A percentile compares a stretch with the other conserved stretches of the same genome.
phyloP scores from a whole-genome alignment of 2,113 vertebrate species.

The Nothoprocta pentlandii region DNA sequence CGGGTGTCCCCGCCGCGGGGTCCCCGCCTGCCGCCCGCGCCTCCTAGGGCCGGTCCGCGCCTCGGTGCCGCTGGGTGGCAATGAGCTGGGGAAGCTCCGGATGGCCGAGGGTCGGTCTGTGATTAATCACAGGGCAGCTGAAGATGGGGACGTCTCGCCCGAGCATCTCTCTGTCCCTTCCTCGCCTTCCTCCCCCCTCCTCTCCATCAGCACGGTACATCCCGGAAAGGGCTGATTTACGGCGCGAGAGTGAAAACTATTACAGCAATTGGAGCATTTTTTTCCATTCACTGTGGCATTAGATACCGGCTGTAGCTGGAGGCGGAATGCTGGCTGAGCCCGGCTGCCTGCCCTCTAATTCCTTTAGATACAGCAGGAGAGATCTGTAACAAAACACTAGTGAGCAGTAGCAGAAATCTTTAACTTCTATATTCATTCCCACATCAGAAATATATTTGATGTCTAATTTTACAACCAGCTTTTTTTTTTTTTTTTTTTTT shows the following conservation, averaged over 20 bases:
- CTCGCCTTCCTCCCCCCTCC: not conserved
- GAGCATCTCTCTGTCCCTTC: not conserved
- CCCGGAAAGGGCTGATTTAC: slow-evolving; percentile 19
- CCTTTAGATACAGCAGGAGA: not conserved
- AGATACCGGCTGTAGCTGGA: not conserved
- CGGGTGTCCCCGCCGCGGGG: not conserved
- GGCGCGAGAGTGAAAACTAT: not conserved
- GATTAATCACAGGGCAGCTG: slow-evolving; percentile 19
- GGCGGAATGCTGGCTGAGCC: not conserved
- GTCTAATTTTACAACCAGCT: slow-evolving; percentile 43
- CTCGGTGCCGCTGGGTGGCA: not conserved
- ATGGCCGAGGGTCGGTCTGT: not conserved
- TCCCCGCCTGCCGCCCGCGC: not conserved
- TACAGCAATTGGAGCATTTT: not conserved
- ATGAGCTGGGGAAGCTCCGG: slow-evolving; percentile 4
- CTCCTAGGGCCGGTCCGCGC: not conserved
- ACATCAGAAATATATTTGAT: slow-evolving; percentile 33
- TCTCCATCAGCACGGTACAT: slow-evolving; percentile 16
- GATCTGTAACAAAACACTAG: not conserved
- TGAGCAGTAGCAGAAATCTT: not conserved
- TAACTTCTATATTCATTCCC: not conserved
- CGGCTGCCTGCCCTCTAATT: not conserved
- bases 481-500: not conserved
- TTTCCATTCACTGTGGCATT: not conserved
- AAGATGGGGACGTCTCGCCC: not conserved